Percentiles rank a stretch among this genome's conserved stretches.
Evolutionary conservation across 2,113 vertebrate species (phyloP).

Genomic region (Turdus rufiventris): DNA sequence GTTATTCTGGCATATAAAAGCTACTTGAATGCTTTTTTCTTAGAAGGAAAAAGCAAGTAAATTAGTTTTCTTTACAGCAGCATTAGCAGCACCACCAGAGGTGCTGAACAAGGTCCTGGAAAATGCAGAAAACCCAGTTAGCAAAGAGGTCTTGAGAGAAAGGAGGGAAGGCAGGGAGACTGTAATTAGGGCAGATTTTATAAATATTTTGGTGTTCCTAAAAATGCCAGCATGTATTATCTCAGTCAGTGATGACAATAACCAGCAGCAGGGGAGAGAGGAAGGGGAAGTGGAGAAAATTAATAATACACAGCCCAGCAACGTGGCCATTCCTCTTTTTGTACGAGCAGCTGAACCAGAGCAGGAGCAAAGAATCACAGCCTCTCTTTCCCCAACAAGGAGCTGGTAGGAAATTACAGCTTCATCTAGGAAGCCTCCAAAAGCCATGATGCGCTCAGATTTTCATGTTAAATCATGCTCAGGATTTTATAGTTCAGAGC

Average conservation of each 20-base stretch:
- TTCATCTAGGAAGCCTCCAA: background rate
- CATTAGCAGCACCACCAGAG: background rate
- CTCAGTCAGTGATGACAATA: conserved; percentile 29
- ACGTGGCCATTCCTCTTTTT: background rate
- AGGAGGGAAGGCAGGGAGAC: background rate
- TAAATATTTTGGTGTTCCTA: conserved; percentile 49
- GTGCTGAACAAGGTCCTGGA: background rate
- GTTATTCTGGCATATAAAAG: background rate
- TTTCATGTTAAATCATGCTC: conserved; percentile 59
- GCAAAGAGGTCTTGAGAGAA: background rate
- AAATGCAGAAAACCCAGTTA: background rate
- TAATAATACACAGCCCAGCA: background rate
- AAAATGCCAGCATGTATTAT: conserved; percentile 32
- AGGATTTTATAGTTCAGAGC: conserved; percentile 25
- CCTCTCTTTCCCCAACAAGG: background rate
- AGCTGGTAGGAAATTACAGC: background rate
- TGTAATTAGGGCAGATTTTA: conserved; percentile 20
- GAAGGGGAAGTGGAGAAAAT: conserved; percentile 42
- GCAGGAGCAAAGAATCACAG: background rate
- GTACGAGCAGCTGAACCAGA: background rate
- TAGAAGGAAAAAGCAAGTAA: background rate
- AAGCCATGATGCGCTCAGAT: background rate
- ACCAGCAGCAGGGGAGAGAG: conserved; percentile 40
- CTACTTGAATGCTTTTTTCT: background rate
- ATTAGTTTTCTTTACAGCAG: background rate